phyloP scores from a whole-genome alignment of 2,797 vertebrate species.

The Pachyuromys duprasi region DNA sequence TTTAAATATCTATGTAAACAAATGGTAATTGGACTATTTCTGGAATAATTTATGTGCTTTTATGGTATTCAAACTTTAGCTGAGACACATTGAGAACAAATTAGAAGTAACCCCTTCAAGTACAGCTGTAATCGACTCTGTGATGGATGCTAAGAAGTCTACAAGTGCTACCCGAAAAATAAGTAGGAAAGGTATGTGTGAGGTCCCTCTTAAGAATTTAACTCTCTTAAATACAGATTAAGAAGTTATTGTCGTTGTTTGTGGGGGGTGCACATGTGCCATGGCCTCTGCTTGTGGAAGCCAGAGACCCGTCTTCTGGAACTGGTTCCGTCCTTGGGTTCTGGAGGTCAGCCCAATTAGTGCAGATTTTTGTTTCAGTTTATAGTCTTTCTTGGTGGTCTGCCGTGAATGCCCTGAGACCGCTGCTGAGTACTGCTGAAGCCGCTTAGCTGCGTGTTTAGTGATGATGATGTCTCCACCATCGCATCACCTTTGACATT shows the following conservation, averaged over 20 bases:
- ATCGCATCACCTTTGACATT: conserved; percentile 4
- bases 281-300: not conserved
- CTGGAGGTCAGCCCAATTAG: too few relatives aligned
- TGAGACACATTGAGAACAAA: conserved; percentile 96
- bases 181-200: conserved; percentile 90
- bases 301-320: not conserved
- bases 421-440: not conserved
- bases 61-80: conserved; percentile 86
- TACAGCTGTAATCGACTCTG: conserved; percentile 90
- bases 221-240: conserved; percentile 11
- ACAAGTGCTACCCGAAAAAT: conserved; percentile 87
- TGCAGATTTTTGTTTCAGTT: not conserved
- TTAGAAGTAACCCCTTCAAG: conserved; percentile 92
- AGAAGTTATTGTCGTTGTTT: not conserved
- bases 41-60: conserved; percentile 70
- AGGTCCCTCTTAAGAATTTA: conserved; percentile 19
- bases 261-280: not conserved
- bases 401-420: not conserved
- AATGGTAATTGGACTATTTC: conserved; percentile 19
- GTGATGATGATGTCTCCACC: not conserved
- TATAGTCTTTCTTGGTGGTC: conserved; percentile 27
- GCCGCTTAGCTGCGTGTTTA: not conserved
- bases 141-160: conserved; percentile 93
- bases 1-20: conserved; percentile 59
- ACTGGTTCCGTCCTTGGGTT: not conserved